Evolutionary conservation across 2,888 invertebrate species (phyloP), one percentile per base, ranked within the genome.

Genomic region (Elgonia sp.): DNA sequence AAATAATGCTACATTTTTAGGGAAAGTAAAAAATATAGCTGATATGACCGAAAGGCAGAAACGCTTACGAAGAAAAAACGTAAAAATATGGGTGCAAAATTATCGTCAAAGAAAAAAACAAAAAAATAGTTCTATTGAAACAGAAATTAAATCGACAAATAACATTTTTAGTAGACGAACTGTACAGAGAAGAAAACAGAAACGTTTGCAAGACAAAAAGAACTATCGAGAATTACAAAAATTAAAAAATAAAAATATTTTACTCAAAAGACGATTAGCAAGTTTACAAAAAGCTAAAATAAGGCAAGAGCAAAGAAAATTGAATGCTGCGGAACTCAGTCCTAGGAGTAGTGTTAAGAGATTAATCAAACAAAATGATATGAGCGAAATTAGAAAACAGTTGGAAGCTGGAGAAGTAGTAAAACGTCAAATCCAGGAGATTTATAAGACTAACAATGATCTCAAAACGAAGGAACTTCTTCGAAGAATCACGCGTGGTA

Each of bases 11-110:
- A n/a, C n/a, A n/a, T n/a, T 60, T 60, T 40, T 73, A 73, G 80
- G 80, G 46, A 80, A 80, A 80, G 37, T 80, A 14, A 80, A 80
- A 39, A 60, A 18, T 46, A 40, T 80, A 16, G 57, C 60, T n/a
- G 40, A 70, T 60, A 80, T 80, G 70, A 69, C 60, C 4, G 80
- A 80, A 9, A 80, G 69, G 62, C 72, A 84, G 79, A 72, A 84
- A 16, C 67, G 77, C 42, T 10, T 65, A 37, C 29, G 63, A n/a
- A 63, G 39, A 39, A 63, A 63, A n/a, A 69, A 69, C 50, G 69
- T 69, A 2, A 50, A 16, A 50, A 16, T n/a, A 16, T 50, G 50
- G 69, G 69, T 50, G 7, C 40, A 18, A 67, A 42, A 67, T 42
- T 14, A 42, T 67, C 42, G 65, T 67, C 42, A 67, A 18, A 40